Evolutionary conservation across 2,113 vertebrate genomes (phyloP).

Genomic region (Sinocyclocheilus anshuiensis): DNA sequence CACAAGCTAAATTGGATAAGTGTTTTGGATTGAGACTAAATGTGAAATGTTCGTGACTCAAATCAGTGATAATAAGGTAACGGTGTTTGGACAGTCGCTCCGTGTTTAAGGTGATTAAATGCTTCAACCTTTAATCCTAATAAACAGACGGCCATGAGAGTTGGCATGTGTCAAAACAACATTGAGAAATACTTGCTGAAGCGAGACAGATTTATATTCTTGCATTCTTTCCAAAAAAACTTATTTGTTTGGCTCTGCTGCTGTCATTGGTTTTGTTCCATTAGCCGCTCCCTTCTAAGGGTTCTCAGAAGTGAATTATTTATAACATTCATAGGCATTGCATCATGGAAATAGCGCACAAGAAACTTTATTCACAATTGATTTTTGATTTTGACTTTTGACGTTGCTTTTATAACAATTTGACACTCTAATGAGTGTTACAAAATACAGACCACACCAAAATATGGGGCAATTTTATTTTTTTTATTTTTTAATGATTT

Average conservation of each 20-base stretch:
- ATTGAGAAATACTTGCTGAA: conserved; percentile 6
- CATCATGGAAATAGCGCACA: background rate
- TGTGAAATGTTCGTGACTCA: background rate
- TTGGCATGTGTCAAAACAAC: conserved; percentile 16
- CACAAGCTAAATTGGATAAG: background rate
- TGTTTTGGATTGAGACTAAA: background rate
- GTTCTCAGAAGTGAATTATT: background rate
- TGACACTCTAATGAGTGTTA: background rate
- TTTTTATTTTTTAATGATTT: too few relatives aligned
- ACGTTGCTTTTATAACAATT: background rate
- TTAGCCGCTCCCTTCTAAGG: background rate
- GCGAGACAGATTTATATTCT: background rate
- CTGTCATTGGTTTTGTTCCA: background rate
- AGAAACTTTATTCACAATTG: background rate
- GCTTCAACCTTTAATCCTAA: conserved; percentile 61
- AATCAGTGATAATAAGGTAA: background rate
- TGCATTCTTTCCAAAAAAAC: background rate
- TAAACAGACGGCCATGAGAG: conserved; percentile 23
- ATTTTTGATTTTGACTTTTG: background rate
- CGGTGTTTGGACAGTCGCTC: conserved; percentile 41
- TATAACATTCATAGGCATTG: background rate
- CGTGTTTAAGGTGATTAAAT: conserved; percentile 61
- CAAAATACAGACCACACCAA: background rate
- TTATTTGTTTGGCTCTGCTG: background rate
- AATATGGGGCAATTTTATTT: background rate